Percentiles rank a stretch among this genome's conserved stretches.
Evolutionary conservation across 2,888 invertebrate genomes (phyloP).

Genomic region (Terebella lapidaria): DNA sequence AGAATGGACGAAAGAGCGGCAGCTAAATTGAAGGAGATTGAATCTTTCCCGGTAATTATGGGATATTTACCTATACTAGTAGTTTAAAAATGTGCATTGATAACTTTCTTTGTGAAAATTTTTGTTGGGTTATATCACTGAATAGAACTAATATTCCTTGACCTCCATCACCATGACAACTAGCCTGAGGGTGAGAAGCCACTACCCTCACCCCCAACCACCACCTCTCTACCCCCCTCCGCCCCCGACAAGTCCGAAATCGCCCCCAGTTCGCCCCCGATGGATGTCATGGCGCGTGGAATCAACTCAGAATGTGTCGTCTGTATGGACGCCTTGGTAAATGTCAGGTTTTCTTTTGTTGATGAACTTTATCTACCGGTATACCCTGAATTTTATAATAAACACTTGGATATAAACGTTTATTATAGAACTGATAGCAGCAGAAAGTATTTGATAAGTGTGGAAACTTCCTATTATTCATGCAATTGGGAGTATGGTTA

Average conservation of each 20-base stretch:
- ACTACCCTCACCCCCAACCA: slow-evolving; percentile 5
- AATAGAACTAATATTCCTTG: no score
- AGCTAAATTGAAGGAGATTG: slow-evolving; percentile 11
- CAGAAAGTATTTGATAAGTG: no score
- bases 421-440: no score
- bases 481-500: no score
- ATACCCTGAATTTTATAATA: no score
- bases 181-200: background rate
- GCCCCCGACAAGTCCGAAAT: background rate
- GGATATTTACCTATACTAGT: no score
- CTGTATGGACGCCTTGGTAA: background rate
- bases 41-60: no score
- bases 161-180: background rate
- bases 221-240: background rate
- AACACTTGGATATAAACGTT: no score
- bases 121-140: no score
- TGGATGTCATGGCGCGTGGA: slow-evolving; percentile 37
- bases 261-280: slow-evolving; percentile 9
- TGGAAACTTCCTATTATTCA: no score
- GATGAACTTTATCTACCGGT: background rate
- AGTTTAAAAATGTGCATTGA: no score
- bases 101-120: no score
- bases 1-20: slow-evolving; percentile 8
- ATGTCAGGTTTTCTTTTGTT: background rate
- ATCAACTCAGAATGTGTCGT: slow-evolving; percentile 67